Percentiles rank a stretch among this genome's conserved stretches.
phyloP scores from a whole-genome alignment of 2,113 vertebrate species.

The Morone saxatilis region DNA sequence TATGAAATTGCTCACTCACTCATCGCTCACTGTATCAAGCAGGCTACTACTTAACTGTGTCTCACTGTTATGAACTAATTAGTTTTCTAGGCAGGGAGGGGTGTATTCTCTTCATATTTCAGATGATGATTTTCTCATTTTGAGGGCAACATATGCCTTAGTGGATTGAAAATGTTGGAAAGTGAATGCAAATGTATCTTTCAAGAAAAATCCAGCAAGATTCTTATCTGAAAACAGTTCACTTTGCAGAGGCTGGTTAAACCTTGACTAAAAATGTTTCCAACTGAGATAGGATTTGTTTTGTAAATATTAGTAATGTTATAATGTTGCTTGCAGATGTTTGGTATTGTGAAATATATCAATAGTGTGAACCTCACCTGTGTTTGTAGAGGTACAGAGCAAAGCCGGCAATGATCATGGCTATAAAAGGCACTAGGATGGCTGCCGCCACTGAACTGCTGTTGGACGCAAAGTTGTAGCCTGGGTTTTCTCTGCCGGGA shows the following conservation, averaged over 20 bases:
- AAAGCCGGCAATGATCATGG: constrained; percentile 99
- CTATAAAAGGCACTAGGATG: constrained; percentile 99
- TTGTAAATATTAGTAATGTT: no score
- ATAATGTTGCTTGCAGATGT: not conserved
- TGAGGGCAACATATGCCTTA: constrained; percentile 5
- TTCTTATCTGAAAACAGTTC: not conserved
- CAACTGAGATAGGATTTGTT: not conserved
- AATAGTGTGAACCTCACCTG: constrained; percentile 83
- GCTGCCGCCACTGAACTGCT: constrained; percentile 99
- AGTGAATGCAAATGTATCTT: not conserved
- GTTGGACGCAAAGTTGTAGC: constrained; percentile 96
- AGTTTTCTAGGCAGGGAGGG: not conserved
- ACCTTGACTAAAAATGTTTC: not conserved
- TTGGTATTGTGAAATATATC: not conserved
- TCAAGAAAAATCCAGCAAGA: not conserved
- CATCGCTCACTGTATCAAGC: not conserved
- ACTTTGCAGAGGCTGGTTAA: not conserved
- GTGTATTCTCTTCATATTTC: not conserved
- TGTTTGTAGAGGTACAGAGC: constrained; percentile 99
- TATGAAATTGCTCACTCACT: not conserved
- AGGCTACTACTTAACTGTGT: not conserved
- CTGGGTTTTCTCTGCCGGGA: constrained; percentile 86
- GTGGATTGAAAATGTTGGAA: constrained; percentile 2
- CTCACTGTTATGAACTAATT: not conserved
- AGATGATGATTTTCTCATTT: constrained; percentile 1